Evolutionary conservation across 1,140 invertebrate species (phyloP).

Genomic region (Limonius californicus): DNA sequence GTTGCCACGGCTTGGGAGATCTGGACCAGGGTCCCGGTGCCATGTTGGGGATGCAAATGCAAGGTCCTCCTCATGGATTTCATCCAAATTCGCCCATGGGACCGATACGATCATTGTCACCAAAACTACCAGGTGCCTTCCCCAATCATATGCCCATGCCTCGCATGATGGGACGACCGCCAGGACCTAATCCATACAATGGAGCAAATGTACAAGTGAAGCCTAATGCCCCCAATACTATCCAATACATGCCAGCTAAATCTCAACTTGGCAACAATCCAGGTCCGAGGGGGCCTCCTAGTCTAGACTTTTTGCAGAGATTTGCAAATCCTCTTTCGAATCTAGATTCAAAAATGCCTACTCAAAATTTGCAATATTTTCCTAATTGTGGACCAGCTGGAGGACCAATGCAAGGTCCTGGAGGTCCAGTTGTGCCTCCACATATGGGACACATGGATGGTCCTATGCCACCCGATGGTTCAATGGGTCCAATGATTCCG

Average conservation of each 20-base stretch:
- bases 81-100: constrained; percentile 48
- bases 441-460: constrained; percentile 50
- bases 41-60: constrained; percentile 44
- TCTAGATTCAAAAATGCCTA: constrained; percentile 66
- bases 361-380: constrained; percentile 74
- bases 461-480: constrained; percentile 46
- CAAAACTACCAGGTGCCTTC: constrained; percentile 48
- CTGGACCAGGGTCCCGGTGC: constrained; percentile 43
- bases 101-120: constrained; percentile 47
- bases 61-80: constrained; percentile 45
- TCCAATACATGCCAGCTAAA: constrained; percentile 93
- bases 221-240: constrained; percentile 94
- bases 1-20: constrained; percentile 44
- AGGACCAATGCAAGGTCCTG: constrained; percentile 48
- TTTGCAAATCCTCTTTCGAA: constrained; percentile 74
- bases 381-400: constrained; percentile 53
- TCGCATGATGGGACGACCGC: constrained; percentile 52
- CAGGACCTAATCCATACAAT: constrained; percentile 67
- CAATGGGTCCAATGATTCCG: constrained; percentile 55
- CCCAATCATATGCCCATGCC: constrained; percentile 47
- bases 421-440: constrained; percentile 44
- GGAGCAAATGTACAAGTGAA: constrained; percentile 90
- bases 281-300: constrained; percentile 74
- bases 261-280: constrained; percentile 66
- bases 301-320: constrained; percentile 86